Evolutionary conservation across 2,797 vertebrate genomes (phyloP).

Genomic region (Heteromormyrus szaboi): DNA sequence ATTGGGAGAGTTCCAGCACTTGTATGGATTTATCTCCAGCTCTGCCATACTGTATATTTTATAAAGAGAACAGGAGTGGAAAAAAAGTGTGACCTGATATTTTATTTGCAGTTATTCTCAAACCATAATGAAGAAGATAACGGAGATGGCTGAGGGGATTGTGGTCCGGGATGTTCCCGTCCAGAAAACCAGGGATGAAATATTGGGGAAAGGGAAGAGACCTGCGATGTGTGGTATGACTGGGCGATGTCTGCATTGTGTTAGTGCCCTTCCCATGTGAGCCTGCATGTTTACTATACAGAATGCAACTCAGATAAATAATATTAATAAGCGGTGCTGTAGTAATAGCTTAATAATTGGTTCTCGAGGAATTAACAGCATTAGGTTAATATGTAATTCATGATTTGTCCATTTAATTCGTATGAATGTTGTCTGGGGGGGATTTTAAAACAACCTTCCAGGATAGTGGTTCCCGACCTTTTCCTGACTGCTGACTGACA

Average conservation of each 20-base stretch:
- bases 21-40: not conserved
- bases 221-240: slow-evolving; percentile 66
- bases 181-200: slow-evolving; percentile 75
- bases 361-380: not conserved
- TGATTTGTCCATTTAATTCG: not conserved
- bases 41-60: not conserved
- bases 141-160: slow-evolving; percentile 87
- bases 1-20: not conserved
- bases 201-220: slow-evolving; percentile 81
- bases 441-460: not conserved
- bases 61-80: not conserved
- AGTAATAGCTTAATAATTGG: not conserved
- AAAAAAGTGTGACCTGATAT: not conserved
- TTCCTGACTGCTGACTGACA: not conserved
- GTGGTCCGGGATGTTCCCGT: slow-evolving; percentile 69
- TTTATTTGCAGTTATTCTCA: slow-evolving; percentile 71
- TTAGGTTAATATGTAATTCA: not conserved
- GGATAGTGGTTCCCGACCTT: not conserved
- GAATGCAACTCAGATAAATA: not conserved
- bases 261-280: not conserved
- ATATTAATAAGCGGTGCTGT: not conserved
- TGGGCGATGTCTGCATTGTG: not conserved
- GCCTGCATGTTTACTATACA: not conserved
- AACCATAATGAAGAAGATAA: slow-evolving; percentile 83
- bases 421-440: not conserved